Evolutionary conservation across 2,113 vertebrate species (phyloP).

Genomic region (Noctilio leporinus): DNA sequence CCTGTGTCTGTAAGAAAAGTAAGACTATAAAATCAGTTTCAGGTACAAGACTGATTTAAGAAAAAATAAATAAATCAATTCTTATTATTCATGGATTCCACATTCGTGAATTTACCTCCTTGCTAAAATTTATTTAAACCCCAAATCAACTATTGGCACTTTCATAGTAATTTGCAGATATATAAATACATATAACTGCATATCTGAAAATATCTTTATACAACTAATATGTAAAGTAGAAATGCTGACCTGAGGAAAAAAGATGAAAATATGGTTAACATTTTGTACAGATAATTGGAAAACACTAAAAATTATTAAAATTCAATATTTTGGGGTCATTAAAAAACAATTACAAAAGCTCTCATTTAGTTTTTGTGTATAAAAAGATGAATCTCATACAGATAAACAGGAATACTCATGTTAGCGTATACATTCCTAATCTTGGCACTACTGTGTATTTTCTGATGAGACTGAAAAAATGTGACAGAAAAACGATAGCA

Average conservation of each 20-base stretch:
- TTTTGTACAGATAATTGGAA: neutral
- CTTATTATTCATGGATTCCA: neutral
- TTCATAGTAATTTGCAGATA: neutral
- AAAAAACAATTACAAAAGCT: neutral
- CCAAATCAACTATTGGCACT: neutral
- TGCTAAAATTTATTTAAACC: neutral
- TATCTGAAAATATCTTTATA: conserved; percentile 29
- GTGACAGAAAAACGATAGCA: neutral
- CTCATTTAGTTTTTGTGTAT: neutral
- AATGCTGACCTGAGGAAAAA: neutral
- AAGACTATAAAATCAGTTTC: conserved; percentile 17
- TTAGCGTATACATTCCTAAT: neutral
- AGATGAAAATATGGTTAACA: neutral
- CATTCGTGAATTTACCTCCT: neutral
- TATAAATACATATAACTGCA: neutral
- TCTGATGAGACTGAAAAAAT: neutral
- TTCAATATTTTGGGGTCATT: neutral
- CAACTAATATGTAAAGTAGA: neutral
- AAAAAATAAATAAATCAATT: neutral
- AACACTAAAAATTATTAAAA: neutral
- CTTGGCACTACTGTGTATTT: neutral
- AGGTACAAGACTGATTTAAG: neutral
- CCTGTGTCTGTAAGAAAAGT: conserved; percentile 87
- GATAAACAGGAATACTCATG: neutral
- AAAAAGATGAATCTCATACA: neutral